Evolutionary conservation across 2,888 invertebrate species (phyloP).

Genomic region (Chymomyza fuscimana): DNA sequence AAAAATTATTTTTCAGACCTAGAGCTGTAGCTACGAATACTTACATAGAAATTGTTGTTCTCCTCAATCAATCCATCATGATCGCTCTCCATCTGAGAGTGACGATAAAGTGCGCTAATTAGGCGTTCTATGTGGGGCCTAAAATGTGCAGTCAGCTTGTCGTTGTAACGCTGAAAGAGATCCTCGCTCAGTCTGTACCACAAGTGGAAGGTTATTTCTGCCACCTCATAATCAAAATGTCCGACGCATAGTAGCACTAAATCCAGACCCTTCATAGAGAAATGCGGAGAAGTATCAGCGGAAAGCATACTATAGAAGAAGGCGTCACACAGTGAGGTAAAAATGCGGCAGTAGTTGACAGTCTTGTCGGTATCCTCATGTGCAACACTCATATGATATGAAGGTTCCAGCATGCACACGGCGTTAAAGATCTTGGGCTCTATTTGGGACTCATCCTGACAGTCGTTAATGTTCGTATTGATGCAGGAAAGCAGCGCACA

Average conservation of each 20-base stretch:
- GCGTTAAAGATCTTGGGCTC: conserved; percentile 91
- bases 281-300: conserved; percentile 84
- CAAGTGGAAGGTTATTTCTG: conserved; percentile 95
- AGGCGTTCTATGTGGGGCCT: conserved; percentile 94
- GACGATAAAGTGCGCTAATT: conserved; percentile 92
- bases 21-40: conserved; percentile 47
- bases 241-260: conserved; percentile 94
- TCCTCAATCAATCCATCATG: conserved; percentile 92
- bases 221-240: conserved; percentile 98
- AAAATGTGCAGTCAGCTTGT: conserved; percentile 89
- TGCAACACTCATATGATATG: conserved; percentile 94
- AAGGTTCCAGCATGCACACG: conserved; percentile 88
- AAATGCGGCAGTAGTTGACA: conserved; percentile 95
- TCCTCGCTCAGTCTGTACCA: conserved; percentile 98
- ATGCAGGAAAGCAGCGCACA: conserved; percentile 91
- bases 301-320: conserved; percentile 91
- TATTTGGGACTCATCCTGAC: conserved; percentile 83
- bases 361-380: conserved; percentile 97
- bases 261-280: conserved; percentile 91
- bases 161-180: conserved; percentile 92
- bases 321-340: conserved; percentile 92
- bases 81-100: conserved; percentile 98
- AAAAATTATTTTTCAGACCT: neutral
- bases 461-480: conserved; percentile 84
- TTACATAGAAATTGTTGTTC: conserved; percentile 88